Conservation (phyloP, 30 jellyfish, hydroid and myxozoan genomes). For the Aurelia coerulea region DNA sequence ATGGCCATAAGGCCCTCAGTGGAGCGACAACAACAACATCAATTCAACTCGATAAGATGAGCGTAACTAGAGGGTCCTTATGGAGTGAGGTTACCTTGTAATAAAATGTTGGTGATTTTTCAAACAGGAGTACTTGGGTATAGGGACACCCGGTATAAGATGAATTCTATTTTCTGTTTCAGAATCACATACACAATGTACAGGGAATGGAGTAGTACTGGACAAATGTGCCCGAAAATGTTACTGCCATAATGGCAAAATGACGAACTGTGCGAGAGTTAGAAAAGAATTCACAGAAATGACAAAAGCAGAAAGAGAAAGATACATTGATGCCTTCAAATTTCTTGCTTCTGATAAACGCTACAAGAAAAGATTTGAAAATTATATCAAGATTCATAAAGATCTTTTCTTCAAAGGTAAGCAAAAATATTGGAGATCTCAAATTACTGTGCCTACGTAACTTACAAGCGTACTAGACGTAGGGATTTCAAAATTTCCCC, state of each 20-base stretch:
- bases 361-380: conserved; percentile 32
- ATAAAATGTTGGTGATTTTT: no score
- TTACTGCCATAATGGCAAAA: conserved; percentile 47
- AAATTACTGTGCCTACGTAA: no score
- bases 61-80: no score
- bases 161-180: background rate
- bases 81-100: no score
- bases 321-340: conserved; percentile 54
- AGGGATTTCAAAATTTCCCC: no score
- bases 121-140: no score
- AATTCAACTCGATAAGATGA: no score
- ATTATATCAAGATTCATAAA: conserved; percentile 53
- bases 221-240: conserved; percentile 73
- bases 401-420: conserved; percentile 32
- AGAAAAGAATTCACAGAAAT: conserved; percentile 72
- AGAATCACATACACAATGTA: conserved; percentile 34
- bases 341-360: conserved; percentile 28
- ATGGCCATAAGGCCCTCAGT: no score
- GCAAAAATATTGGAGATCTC: background rate
- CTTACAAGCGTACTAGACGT: no score
- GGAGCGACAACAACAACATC: no score
- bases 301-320: conserved; percentile 52
- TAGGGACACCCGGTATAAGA: no score
- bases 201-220: conserved; percentile 9
- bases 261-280: conserved; percentile 60